phyloP scores from a whole-genome alignment of 2,797 vertebrate species.

The Platyrinchus mystaceus region DNA sequence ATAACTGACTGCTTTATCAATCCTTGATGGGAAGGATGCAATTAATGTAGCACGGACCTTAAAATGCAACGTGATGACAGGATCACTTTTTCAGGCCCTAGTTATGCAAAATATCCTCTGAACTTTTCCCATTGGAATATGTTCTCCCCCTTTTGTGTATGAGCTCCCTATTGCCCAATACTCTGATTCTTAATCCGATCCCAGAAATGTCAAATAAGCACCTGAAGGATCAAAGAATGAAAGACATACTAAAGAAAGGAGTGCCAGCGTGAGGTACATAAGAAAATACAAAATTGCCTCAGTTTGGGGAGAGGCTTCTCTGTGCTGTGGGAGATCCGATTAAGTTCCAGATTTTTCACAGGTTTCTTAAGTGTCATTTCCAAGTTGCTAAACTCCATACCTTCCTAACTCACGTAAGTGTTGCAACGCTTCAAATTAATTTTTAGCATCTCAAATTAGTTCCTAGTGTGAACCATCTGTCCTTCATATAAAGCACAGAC shows the following conservation, averaged over 20 bases:
- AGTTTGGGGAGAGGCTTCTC: background rate
- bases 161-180: background rate
- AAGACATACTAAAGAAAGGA: background rate
- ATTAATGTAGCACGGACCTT: background rate
- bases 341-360: background rate
- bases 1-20: background rate
- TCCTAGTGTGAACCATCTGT: background rate
- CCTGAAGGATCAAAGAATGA: background rate
- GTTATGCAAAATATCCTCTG: background rate
- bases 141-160: background rate
- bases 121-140: background rate
- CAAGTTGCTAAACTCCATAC: background rate
- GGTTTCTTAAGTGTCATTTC: background rate
- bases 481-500: background rate
- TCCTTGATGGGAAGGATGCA: background rate
- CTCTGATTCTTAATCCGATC: background rate
- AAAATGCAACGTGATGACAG: background rate
- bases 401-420: background rate
- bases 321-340: fast-evolving
- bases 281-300: background rate
- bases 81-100: background rate
- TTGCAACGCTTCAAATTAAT: background rate
- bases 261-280: background rate
- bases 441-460: background rate
- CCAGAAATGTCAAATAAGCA: background rate